Percentiles rank a stretch among this genome's conserved stretches.
Evolutionary conservation across 2,113 vertebrate species (phyloP).

Genomic region (Heterocephalus glaber): DNA sequence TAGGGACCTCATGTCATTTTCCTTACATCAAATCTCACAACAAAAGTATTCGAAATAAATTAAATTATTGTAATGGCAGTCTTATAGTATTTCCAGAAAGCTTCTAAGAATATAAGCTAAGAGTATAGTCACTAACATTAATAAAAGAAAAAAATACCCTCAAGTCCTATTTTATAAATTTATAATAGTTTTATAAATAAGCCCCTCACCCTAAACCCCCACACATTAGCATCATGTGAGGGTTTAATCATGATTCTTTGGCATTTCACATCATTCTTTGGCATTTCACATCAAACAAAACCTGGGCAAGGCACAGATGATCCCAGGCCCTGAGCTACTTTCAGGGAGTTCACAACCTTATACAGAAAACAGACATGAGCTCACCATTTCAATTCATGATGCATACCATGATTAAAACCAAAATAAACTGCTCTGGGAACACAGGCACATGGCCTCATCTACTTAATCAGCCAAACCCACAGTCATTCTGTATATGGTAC

Average conservation of each 20-base stretch:
- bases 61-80: not conserved
- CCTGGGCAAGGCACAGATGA: not conserved
- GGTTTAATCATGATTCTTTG: not conserved
- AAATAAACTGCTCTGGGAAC: not conserved
- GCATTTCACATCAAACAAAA: not conserved
- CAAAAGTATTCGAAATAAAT: slow-evolving; percentile 3
- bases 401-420: not conserved
- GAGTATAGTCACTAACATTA: not conserved
- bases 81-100: not conserved
- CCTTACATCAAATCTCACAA: not conserved
- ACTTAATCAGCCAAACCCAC: not conserved
- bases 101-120: not conserved
- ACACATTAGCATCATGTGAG: not conserved
- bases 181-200: not conserved
- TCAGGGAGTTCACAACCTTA: not conserved
- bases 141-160: not conserved
- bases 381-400: not conserved
- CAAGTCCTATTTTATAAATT: slow-evolving; percentile 38
- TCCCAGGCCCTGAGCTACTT: not conserved
- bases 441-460: not conserved
- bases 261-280: not conserved
- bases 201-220: not conserved
- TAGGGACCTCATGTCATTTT: not conserved
- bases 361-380: not conserved
- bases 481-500: not conserved